phyloP scores from a whole-genome alignment of 2,797 vertebrate species.

The Pangasius krempfi region DNA sequence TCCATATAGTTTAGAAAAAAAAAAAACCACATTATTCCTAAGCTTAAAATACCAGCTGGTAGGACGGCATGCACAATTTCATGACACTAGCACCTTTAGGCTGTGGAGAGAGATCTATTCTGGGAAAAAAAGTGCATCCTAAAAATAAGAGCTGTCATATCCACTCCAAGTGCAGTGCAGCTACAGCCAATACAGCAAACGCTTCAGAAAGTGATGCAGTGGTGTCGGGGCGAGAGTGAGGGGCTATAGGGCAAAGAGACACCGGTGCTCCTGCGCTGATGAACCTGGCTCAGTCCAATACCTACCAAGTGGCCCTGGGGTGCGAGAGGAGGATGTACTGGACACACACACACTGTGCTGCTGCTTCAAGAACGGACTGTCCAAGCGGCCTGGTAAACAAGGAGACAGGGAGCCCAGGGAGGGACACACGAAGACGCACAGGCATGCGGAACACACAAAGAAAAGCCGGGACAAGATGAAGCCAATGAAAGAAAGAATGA shows the following conservation, averaged over 20 bases:
- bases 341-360: slow-evolving; percentile 86
- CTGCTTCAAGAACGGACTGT: slow-evolving; percentile 98
- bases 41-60: slow-evolving; percentile 19
- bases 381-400: slow-evolving; percentile 90
- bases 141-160: slow-evolving; percentile 25
- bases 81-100: slow-evolving; percentile 1
- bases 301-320: slow-evolving; percentile 91
- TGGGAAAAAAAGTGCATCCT: background rate
- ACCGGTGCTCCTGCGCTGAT: slow-evolving; percentile 40
- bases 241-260: slow-evolving; percentile 8
- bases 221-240: background rate
- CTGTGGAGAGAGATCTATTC: slow-evolving; percentile 8
- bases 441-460: slow-evolving; percentile 63
- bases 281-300: slow-evolving; percentile 69
- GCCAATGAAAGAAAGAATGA: slow-evolving; percentile 9
- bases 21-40: background rate
- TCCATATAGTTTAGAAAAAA: background rate
- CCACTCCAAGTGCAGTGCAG: slow-evolving; percentile 28
- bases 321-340: slow-evolving; percentile 84
- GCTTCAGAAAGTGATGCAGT: slow-evolving; percentile 24
- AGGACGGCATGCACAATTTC: slow-evolving; percentile 11
- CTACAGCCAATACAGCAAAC: slow-evolving; percentile 25
- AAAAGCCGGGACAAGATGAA: slow-evolving; percentile 25
- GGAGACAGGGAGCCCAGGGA: slow-evolving; percentile 74
- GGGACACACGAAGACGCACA: slow-evolving; percentile 54